phyloP scores from a whole-genome alignment of 2,113 vertebrate species.

The Odocoileus virginianus region DNA sequence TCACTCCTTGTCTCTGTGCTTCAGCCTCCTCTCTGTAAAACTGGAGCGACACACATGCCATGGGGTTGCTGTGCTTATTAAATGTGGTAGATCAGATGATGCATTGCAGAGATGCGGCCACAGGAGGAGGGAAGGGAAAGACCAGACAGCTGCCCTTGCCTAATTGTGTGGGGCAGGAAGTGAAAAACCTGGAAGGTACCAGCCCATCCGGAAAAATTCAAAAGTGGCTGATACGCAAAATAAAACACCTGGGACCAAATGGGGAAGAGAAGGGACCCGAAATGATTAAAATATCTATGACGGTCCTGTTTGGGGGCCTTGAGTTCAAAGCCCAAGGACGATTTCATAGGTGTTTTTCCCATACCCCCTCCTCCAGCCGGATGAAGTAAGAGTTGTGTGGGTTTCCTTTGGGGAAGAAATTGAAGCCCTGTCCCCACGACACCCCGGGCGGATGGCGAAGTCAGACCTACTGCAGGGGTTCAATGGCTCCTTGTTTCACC shows the following conservation, averaged over 20 bases:
- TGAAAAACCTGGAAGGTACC: too few species aligned
- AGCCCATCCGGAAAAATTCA: too few species aligned
- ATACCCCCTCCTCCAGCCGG: not conserved
- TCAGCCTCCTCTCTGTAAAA: not conserved
- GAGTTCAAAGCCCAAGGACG: not conserved
- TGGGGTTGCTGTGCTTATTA: fast-evolving
- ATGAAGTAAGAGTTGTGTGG: not conserved
- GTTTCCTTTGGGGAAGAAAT: not conserved
- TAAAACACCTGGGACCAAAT: not conserved
- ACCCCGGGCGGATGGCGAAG: not conserved
- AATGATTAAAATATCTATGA: not conserved
- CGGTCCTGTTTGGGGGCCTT: not conserved
- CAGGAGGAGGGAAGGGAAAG: not conserved
- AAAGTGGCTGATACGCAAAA: not conserved
- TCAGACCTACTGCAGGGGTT: not conserved
- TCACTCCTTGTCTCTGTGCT: not conserved
- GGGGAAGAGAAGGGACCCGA: not conserved
- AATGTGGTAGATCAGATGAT: not conserved
- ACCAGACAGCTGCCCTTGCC: fast-evolving
- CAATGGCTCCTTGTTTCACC: conserved; percentile 46
- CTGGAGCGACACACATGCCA: fast-evolving
- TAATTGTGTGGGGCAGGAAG: not conserved
- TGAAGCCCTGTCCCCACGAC: not conserved
- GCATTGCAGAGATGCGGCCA: fast-evolving
- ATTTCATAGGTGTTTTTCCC: not conserved